Base-by-base conservation (phyloP, 2,797 vertebrate species). In the Liasis olivaceus region DNA sequence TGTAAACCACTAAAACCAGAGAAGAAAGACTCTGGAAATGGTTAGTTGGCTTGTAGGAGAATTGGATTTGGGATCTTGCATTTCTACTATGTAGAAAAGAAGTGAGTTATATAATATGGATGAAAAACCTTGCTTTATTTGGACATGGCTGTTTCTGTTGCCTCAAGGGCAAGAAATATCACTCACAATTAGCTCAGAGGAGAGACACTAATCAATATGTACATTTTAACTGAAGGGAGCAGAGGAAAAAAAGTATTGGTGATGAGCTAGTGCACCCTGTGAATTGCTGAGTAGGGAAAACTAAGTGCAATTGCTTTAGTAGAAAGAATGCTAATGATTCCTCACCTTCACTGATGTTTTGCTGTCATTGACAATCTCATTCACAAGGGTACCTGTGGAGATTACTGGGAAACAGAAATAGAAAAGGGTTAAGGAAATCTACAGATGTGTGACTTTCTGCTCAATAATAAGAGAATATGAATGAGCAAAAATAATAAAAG, bases 271-370 rank as follows among this genome's bases (percentile, higher is more conserved):
- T 69, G 5, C 36, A 8, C 59, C 88, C 54, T 2, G 28, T 59
- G 87, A 60, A 3, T 3, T 58, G 88, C 31, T 87, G 63, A 92
- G 24, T 42, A 64, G 47, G 42, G 69, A 64, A 94, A 87, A 20
- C 3, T 87, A 87, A 26, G 94, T 24, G 9, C 5, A 24, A 47
- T 2, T 77, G 24, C 88, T 93, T 90, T 91, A 20, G 11, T 24
- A 47, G 28, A 51, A 2, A 8, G 12, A 62, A 93, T 66, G 85
- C 81, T 0, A 72, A n/a, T 4, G 63, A 42, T 26, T 63, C 14
- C 96, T 97, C 94, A 98, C 98, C 97, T 97, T 97, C 86, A 95
- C 93, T 9, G 96, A 93, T 13, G 92, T 95, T 93, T 93, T 97
- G 0, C 96, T 98, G 90, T 95, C 97, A 0, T 97, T 97, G 2